Conservation (phyloP, 53 echinoderm and acorn worm species). For the Temnopleurus reevesii region DNA sequence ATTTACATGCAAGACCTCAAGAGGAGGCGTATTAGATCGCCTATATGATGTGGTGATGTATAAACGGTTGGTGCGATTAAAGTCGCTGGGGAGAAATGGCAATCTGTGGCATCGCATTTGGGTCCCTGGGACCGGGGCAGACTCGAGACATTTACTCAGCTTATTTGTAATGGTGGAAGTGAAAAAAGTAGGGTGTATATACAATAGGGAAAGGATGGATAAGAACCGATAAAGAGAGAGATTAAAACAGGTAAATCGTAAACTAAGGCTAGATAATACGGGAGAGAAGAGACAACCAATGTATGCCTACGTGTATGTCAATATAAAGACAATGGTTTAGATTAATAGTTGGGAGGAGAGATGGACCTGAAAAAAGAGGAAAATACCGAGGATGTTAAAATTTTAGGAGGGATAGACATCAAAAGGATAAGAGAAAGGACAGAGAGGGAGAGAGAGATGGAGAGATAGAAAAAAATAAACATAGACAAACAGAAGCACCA, state of each 20-base stretch:
- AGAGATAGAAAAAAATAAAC: background rate
- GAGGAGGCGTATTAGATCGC: background rate
- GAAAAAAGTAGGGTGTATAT: too few species aligned
- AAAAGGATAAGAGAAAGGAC: background rate
- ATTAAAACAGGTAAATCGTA: too few species aligned
- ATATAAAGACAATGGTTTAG: too few species aligned
- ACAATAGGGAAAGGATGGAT: too few species aligned
- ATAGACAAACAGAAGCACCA: too few species aligned
- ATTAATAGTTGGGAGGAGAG: too few species aligned
- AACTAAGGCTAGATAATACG: too few species aligned
- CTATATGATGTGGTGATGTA: background rate
- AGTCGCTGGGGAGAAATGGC: background rate
- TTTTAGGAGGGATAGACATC: background rate
- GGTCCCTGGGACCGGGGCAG: background rate
- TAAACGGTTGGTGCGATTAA: background rate
- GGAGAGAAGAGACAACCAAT: too few species aligned
- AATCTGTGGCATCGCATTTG: background rate
- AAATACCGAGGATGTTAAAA: background rate
- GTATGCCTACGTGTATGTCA: too few species aligned
- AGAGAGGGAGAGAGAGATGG: background rate
- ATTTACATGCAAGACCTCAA: background rate
- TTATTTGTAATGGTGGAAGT: too few species aligned
- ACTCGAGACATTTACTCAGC: conserved; percentile 19
- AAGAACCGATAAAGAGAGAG: too few species aligned
- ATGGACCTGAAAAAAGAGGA: background rate